phyloP scores from a whole-genome alignment of 2,797 vertebrate species.

The Glossophaga mutica region DNA sequence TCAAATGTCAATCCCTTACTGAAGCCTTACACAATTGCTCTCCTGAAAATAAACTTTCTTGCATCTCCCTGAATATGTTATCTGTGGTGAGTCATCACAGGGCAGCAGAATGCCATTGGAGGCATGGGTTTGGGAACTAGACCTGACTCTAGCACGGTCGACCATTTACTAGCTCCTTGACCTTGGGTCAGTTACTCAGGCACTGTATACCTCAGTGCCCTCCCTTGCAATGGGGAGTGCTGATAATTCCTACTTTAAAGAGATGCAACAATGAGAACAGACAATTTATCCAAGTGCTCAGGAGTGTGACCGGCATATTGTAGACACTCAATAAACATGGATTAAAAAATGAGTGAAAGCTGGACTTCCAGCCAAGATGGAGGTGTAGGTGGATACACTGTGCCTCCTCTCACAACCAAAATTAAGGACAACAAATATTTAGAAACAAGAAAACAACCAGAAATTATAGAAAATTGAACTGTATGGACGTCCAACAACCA shows the following conservation, averaged over 20 bases:
- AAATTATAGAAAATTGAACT: too few species aligned
- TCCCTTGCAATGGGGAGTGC: neutral
- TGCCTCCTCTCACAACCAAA: too few species aligned
- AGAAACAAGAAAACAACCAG: too few species aligned
- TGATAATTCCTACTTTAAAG: neutral
- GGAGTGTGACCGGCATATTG: neutral
- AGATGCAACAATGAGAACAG: neutral
- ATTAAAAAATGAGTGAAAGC: neutral
- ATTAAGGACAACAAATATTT: too few species aligned
- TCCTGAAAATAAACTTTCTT: neutral
- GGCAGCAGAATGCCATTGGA: neutral
- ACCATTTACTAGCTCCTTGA: neutral
- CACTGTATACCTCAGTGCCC: neutral
- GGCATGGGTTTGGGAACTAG: neutral
- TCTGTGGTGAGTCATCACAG: neutral
- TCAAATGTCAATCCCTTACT: neutral
- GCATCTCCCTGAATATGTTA: neutral
- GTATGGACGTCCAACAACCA: too few species aligned
- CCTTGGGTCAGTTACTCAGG: neutral
- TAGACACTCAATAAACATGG: neutral
- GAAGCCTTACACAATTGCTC: neutral
- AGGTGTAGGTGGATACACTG: too few species aligned
- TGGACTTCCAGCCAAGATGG: too few species aligned
- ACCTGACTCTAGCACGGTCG: neutral
- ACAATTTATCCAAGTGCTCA: neutral